These are phyloP conservation scores for Pinna nobilis DNA, from an alignment of 1,140 invertebrate genomes.

Conservation along the genomic window DNA sequence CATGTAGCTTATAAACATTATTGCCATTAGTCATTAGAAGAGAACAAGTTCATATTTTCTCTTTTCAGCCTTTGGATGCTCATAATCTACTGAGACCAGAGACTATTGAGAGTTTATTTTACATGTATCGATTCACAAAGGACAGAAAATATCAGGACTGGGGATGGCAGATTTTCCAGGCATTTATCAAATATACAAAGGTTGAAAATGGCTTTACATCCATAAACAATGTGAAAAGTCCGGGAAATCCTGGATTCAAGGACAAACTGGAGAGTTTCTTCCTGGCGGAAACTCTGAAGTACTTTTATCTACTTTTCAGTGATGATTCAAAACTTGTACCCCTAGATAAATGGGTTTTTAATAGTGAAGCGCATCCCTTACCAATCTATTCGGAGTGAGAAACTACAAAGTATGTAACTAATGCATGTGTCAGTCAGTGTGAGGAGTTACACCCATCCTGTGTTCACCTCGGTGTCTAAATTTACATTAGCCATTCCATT, in stretches of 20 bases:
- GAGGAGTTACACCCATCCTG: too few species aligned
- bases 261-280: slow-evolving; percentile 90
- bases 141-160: slow-evolving; percentile 97
- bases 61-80: slow-evolving; percentile 88
- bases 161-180: slow-evolving; percentile 93
- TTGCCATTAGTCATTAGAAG: slow-evolving; percentile 71
- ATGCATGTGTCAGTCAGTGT: too few species aligned
- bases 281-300: slow-evolving; percentile 98
- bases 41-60: slow-evolving; percentile 1
- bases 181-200: slow-evolving; percentile 93
- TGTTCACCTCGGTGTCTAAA: too few species aligned
- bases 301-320: slow-evolving; percentile 97
- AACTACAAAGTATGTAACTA: too few species aligned
- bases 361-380: slow-evolving; percentile 98
- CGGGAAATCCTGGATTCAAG: slow-evolving; percentile 79
- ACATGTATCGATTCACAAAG: slow-evolving; percentile 96
- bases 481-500: too few species aligned
- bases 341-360: slow-evolving; percentile 98
- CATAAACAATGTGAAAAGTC: slow-evolving; percentile 92
- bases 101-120: slow-evolving; percentile 97
- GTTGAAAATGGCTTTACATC: slow-evolving; percentile 94
- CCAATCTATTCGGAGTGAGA: slow-evolving; percentile 81
- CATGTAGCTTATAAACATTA: too few species aligned
- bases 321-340: slow-evolving; percentile 90
- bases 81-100: slow-evolving; percentile 98